These are phyloP conservation scores for Lithodes maja DNA, from an alignment of 2,888 invertebrate genomes.

Conservation along the genomic window DNA sequence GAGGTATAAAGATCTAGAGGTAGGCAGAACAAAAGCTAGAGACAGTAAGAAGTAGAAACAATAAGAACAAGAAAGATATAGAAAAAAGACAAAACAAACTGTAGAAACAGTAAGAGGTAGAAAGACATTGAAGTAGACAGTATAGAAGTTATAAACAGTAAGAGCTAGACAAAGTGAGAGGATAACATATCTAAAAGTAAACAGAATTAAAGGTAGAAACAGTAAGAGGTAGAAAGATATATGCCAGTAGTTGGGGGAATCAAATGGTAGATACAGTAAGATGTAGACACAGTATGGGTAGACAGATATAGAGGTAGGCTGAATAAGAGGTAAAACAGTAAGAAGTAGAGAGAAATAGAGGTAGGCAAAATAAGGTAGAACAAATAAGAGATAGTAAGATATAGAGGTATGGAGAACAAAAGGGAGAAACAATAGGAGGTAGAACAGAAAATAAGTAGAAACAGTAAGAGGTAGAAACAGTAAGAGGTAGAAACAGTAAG, in stretches of 20 bases:
- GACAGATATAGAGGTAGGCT: not conserved
- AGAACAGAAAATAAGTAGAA: not conserved
- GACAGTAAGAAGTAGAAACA: not conserved
- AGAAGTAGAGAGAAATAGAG: not conserved
- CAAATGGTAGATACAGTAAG: not conserved
- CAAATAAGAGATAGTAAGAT: not conserved
- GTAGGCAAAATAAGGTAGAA: not conserved
- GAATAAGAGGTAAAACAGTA: not conserved
- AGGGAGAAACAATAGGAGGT: not conserved
- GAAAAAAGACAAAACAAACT: not conserved
- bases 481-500: not conserved
- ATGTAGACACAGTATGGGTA: not conserved
- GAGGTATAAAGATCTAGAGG: not conserved
- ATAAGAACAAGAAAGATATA: not conserved
- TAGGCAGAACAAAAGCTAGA: not conserved
- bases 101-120: not conserved
- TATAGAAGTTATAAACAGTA: not conserved
- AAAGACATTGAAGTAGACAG: not conserved
- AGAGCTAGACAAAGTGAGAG: not conserved
- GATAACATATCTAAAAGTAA: not conserved
- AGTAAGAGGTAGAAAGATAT: not conserved
- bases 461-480: not conserved
- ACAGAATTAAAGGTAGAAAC: not conserved
- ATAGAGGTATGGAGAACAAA: not conserved
- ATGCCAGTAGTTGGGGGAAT: too few relatives aligned